Evolutionary conservation across 2,797 vertebrate genomes (phyloP).

Genomic region (Trichosurus vulpecula): DNA sequence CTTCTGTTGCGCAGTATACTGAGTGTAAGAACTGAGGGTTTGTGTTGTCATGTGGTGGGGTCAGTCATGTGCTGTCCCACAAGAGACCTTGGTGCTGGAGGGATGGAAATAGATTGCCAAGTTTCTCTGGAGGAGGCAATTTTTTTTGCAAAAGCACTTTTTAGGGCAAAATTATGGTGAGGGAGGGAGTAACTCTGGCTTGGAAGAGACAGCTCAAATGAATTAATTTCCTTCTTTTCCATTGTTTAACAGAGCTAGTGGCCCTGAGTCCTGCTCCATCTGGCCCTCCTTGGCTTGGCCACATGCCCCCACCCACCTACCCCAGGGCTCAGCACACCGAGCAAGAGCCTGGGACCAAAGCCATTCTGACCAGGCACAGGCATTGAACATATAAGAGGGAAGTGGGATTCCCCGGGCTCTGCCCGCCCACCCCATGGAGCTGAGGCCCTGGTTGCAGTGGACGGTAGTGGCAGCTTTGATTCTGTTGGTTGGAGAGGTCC

Average conservation of each 20-base stretch:
- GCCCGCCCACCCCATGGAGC: slow-evolving; percentile 87
- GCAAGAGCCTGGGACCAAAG: slow-evolving; percentile 2
- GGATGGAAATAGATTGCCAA: neutral
- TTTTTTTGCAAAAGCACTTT: neutral
- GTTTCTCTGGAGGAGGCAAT: neutral
- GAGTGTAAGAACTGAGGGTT: neutral
- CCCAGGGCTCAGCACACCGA: slow-evolving; percentile 26
- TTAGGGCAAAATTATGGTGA: neutral
- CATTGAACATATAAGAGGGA: slow-evolving; percentile 47
- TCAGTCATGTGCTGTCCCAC: neutral
- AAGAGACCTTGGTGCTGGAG: neutral
- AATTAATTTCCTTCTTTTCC: neutral
- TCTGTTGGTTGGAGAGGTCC: slow-evolving; percentile 83
- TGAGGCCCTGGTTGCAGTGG: slow-evolving; percentile 88
- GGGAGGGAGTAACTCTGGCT: neutral
- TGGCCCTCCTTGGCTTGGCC: slow-evolving; percentile 52
- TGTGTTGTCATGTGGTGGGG: neutral
- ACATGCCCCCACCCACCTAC: slow-evolving; percentile 69
- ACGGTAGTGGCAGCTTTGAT: slow-evolving; percentile 86
- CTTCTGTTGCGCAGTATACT: neutral
- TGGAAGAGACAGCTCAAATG: neutral
- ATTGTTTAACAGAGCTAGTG: slow-evolving; percentile 48
- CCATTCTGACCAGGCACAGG: slow-evolving; percentile 19
- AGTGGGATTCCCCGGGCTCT: slow-evolving; percentile 55
- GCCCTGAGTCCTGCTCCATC: neutral